Evolutionary conservation across 1,140 invertebrate species (phyloP).

Genomic region (Zaprionus ornatus): DNA sequence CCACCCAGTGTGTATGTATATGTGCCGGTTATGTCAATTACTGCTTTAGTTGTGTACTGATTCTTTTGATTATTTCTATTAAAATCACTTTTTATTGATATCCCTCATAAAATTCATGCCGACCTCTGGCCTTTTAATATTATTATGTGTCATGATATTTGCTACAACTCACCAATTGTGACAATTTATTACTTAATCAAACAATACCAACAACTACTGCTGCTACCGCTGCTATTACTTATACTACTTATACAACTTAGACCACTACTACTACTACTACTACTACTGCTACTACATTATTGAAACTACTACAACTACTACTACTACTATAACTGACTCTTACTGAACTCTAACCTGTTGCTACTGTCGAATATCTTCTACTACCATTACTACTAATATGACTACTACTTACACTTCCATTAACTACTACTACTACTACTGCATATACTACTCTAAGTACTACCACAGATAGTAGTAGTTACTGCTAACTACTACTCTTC

Average conservation of each 20-base stretch:
- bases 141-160: constrained; percentile 53
- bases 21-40: constrained; percentile 48
- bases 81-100: constrained; percentile 26
- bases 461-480: neutral
- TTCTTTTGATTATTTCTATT: constrained; percentile 15
- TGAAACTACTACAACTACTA: neutral
- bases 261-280: constrained; percentile 16
- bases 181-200: constrained; percentile 46
- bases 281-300: constrained; percentile 9
- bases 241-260: constrained; percentile 15
- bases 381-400: neutral
- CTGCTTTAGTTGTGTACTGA: constrained; percentile 35
- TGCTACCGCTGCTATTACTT: constrained; percentile 12
- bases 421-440: neutral
- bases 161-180: constrained; percentile 62
- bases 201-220: constrained; percentile 27
- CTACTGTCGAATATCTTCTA: neutral
- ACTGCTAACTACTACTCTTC: neutral
- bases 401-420: neutral
- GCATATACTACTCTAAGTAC: constrained; percentile 1
- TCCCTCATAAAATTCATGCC: constrained; percentile 46
- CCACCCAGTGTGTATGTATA: constrained; percentile 41
- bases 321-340: neutral
- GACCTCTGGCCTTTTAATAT: constrained; percentile 26
- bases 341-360: no score